These are phyloP conservation scores for Ophioderma brevispina DNA, from an alignment of 35 echinoderm and acorn worm genomes.

Conservation along the genomic window DNA sequence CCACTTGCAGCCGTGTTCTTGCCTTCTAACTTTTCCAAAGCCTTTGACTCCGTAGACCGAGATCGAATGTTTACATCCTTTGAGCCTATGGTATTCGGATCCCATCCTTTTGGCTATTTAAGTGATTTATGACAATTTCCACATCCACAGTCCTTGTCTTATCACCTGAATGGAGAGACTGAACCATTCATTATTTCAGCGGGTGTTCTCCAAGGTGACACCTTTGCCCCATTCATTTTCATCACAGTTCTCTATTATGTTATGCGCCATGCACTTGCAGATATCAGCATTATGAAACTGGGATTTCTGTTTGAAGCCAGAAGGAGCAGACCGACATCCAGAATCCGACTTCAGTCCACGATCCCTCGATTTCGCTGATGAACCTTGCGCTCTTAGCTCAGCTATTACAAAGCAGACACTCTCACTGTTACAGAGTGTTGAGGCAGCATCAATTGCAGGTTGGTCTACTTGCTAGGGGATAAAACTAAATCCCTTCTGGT, in stretches of 20 bases:
- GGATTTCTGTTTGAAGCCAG: neutral
- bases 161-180: neutral
- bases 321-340: neutral
- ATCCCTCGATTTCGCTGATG: neutral
- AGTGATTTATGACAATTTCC: neutral
- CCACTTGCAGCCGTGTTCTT: too few species aligned
- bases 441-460: too few species aligned
- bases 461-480: too few species aligned
- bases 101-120: too few species aligned
- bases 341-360: neutral
- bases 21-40: neutral
- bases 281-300: neutral
- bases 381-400: too few species aligned
- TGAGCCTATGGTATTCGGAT: neutral
- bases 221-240: neutral
- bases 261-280: neutral
- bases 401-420: neutral
- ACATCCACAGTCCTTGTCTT: neutral
- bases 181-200: too few species aligned
- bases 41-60: neutral
- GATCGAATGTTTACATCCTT: neutral
- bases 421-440: too few species aligned
- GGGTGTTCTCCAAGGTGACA: too few species aligned
- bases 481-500: too few species aligned
- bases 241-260: neutral